Evolutionary conservation across 2,888 invertebrate genomes (phyloP), one percentile per base, ranked within the genome.

Genomic region (Agonopterix alstromeriana): DNA sequence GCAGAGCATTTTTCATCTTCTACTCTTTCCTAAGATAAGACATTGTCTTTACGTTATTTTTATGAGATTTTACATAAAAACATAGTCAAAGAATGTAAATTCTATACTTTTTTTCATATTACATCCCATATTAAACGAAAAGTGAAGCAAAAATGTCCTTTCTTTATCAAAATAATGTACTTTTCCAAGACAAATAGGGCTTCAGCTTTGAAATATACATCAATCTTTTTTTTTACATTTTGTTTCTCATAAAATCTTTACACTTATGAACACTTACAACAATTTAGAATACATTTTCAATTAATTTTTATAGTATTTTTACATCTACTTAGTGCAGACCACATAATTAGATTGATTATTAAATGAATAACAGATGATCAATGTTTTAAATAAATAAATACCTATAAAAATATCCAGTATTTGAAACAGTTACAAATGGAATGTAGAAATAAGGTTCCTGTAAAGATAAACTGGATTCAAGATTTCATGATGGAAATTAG

Each of bases 241-340:
- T 70, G 54, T 65, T 69, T 75, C 65, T 75, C 74, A 77, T 83
- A 82, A 77, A 82, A 77, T 79, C 67, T 83, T 77, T 77, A 73
- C 69, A 74, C 57, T 69, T 80, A 81, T 80, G 83, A 87, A 86
- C 85, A 86, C 85, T 82, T 85, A 87, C 56, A 83, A 78, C 80
- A 78, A 85, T 87, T 87, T 87, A 85, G 85, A 86, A 86, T 86
- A 84, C 82, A 79, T 56, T 67, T 71, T 70, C 53, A 64, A 62
- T 65, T 62, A 54, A 52, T 57, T 61, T 55, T 47, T 61, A 60
- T 58, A n/a, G 10, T 38, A 10, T 38, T 58, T 56, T 55, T 59
- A 67, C 53, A 55, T 56, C 62, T 74, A 74, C 9, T n/a, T 38
- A 46, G 70, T 65, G 63, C 65, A 69, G 69, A 81, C 74, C 76